Percentiles rank a stretch among this genome's conserved stretches.
Evolutionary conservation across 2,113 vertebrate genomes (phyloP).

Genomic region (Aythya baeri): DNA sequence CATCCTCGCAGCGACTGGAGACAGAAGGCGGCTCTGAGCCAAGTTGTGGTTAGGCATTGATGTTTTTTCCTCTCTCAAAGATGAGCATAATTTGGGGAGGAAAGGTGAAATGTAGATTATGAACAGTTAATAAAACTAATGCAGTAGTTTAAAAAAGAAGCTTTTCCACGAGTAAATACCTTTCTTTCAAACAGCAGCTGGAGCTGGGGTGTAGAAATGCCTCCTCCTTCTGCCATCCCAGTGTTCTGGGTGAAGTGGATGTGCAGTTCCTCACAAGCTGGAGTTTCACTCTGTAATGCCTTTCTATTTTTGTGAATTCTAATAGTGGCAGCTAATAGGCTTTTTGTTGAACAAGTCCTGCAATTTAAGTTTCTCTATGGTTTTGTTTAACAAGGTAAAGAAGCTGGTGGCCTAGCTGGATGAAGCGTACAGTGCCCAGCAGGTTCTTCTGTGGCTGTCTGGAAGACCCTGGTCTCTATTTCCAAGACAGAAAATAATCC

Average conservation of each 20-base stretch:
- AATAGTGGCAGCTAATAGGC: neutral
- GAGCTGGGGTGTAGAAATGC: neutral
- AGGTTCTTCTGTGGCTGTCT: neutral
- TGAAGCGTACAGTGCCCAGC: neutral
- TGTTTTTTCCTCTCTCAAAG: neutral
- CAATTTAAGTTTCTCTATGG: too few species aligned
- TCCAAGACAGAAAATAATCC: neutral
- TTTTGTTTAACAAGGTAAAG: neutral
- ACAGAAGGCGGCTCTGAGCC: conserved; percentile 1
- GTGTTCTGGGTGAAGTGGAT: rapidly evolving
- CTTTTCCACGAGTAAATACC: neutral
- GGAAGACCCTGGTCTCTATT: neutral
- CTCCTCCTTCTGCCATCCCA: neutral
- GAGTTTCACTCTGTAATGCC: neutral
- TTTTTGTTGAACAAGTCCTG: neutral
- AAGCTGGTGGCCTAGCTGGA: neutral
- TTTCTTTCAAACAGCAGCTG: neutral
- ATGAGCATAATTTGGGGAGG: conserved; percentile 43
- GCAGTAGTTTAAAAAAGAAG: conserved; percentile 14
- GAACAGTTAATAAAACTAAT: conserved; percentile 57
- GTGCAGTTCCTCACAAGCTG: neutral
- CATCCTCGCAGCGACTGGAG: conserved; percentile 25
- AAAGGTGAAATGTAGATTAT: neutral
- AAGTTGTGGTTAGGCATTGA: conserved; percentile 35
- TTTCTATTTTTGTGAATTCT: neutral